Evolutionary conservation across 2,113 vertebrate genomes (phyloP), one percentile per base, ranked within the genome.

Genomic region (Sterna hirundo): DNA sequence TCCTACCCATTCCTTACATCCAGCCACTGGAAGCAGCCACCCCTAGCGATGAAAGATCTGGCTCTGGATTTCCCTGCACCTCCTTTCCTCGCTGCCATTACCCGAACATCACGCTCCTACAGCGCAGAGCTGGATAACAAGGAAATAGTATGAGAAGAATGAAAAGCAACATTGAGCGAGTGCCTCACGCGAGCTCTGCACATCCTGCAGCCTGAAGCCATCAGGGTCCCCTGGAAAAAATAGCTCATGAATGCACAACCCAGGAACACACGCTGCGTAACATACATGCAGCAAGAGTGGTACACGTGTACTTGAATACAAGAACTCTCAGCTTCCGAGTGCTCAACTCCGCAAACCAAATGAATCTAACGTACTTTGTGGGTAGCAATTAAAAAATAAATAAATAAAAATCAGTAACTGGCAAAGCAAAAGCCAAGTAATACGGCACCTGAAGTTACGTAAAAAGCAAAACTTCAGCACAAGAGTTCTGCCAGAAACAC

Each of bases 231-330:
- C 0, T 30, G 69, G 18, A 80, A 76, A 86, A 74, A 83, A 17
- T 3, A 47, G 55, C 64, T 18, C 15, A 38, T 34, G 74, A 83
- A 58, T 1, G 13, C 18, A 5, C 7, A 61, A 30, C 30, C 25
- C 11, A 1, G 25, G 17, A 51, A 15, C 9, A 1, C 2, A 34
- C 1, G 0, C 19, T n/a, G 66, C 38, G 4, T 2, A 77, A n/a
- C 0, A 0, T 3, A n/a, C 7, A 7, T 0, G 2, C 42, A 58
- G 49, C n/a, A 20, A 8, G 6, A 57, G 22, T 0, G 18, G 26
- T 38, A n/a, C 68, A 36, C 38, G 40, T 2, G 0, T 18, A 60
- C 55, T 13, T 20, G 34, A 77, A 58, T 7, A 36, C 42, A 42
- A 20, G 29, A 90, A 36, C 55, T 13, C 54, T 51, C 42, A n/a